A percentile compares a stretch with the other conserved stretches of the same genome.
These are phyloP conservation scores for Lithobius niger DNA, from an alignment of 1,140 invertebrate genomes.

Conservation along the genomic window DNA sequence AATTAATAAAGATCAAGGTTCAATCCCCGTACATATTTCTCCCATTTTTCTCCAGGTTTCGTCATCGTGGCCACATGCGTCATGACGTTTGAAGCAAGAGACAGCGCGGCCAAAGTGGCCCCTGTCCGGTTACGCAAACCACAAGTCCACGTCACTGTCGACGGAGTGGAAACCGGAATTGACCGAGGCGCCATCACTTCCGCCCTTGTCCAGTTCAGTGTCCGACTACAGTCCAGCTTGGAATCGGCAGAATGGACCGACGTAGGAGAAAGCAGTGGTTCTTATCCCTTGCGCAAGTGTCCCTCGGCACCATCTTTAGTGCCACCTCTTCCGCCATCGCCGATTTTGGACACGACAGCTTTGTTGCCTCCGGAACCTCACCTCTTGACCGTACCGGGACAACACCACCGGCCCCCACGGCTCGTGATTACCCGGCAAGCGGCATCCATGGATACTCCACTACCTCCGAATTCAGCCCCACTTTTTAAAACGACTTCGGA, in stretches of 20 bases:
- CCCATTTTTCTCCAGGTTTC: slow-evolving; percentile 47
- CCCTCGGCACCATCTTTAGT: slow-evolving; percentile 40
- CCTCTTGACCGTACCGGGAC: neutral
- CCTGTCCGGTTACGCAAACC: slow-evolving; percentile 45
- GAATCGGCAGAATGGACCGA: slow-evolving; percentile 18
- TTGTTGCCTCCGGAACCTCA: neutral
- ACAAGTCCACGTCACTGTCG: slow-evolving; percentile 38
- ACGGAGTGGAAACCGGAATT: slow-evolving; percentile 38
- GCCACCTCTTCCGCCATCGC: slow-evolving; percentile 9
- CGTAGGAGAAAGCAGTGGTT: slow-evolving; percentile 18
- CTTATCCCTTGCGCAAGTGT: slow-evolving; percentile 37
- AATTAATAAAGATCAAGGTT: too few relatives aligned
- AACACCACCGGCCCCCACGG: neutral
- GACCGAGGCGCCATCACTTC: slow-evolving; percentile 46
- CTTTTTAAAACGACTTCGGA: slow-evolving; percentile 37
- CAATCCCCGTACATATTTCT: too few relatives aligned
- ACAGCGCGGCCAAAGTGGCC: slow-evolving; percentile 73
- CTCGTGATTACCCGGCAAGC: neutral
- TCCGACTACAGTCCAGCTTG: slow-evolving; percentile 37
- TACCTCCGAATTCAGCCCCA: neutral
- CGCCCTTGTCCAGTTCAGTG: slow-evolving; percentile 53
- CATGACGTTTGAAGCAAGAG: slow-evolving; percentile 84
- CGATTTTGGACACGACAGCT: neutral
- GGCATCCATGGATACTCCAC: neutral
- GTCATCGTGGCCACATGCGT: slow-evolving; percentile 85